Evolutionary conservation across 2,113 vertebrate species (phyloP), one percentile per base, ranked within the genome.

Genomic region (Caloenas nicobarica): DNA sequence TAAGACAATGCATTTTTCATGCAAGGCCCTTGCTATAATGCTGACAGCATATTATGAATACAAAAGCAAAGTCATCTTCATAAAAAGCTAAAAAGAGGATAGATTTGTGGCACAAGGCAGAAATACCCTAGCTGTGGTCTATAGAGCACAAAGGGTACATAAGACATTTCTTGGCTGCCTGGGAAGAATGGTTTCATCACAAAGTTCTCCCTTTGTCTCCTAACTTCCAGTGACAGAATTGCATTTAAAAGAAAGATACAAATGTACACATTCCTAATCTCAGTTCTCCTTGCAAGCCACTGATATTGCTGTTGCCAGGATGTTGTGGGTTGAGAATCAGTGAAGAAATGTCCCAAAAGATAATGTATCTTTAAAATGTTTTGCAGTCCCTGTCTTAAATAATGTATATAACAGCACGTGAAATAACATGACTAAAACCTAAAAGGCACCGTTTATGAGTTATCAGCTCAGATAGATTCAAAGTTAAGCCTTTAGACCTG

Each of bases 1-100:
- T 16, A 90, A 64, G 17, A 54, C 8, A 85, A 82, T 22, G 48
- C 9, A 64, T 80, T 89, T 92, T 84, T 91, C 28, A 72, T 33
- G 54, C 58, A 88, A 93, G 58, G n/a, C n/a, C 28, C 46, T 93
- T 72, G 28, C n/a, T 82, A 54, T 60, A 96, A 85, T 70, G 46
- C 74, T 93, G 89, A 70, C n/a, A 77, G 50, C 46, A 80, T 38
- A 92, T 48, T 89, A 82, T 53, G 57, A 93, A 54, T 44, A 54
- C 21, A 66, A 95, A 89, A 94, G 58, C 71, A 93, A 95, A 94
- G 84, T 81, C 58, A 86, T 91, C 66, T 58, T 91, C 81, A 88
- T 82, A 88, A 89, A 96, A 83, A 94, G 25, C 66, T 82, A 51
- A 88, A 82, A 93, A 83, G 66, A 89, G 89, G 89, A 69, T 57